Conservation (phyloP, 2,888 invertebrate genomes). For the Elgonia sp. region DNA sequence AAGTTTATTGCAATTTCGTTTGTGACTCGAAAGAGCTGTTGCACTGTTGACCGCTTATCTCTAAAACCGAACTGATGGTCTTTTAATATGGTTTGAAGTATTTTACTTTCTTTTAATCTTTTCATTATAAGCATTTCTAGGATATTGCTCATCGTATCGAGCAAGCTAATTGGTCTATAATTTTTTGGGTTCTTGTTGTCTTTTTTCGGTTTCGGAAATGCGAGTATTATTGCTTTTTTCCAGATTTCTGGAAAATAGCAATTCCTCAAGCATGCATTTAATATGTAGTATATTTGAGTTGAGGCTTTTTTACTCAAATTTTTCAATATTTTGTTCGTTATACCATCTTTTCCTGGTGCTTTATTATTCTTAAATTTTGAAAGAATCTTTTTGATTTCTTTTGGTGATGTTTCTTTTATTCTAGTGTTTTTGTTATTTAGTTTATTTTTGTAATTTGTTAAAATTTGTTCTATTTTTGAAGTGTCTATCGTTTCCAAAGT, state of each 20-base stretch:
- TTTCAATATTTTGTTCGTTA: conserved; percentile 54
- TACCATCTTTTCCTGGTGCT: conserved; percentile 24
- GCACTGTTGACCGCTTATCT: too few species aligned
- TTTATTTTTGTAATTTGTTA: too few species aligned
- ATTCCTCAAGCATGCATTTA: conserved; percentile 34
- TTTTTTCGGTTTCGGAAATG: conserved; percentile 58
- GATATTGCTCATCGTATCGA: conserved; percentile 69
- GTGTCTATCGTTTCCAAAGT: too few species aligned
- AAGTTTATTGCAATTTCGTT: too few species aligned
- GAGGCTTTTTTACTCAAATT: conserved; percentile 51
- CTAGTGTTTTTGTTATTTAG: too few species aligned
- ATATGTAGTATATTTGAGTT: conserved; percentile 15
- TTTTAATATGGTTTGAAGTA: conserved; percentile 70
- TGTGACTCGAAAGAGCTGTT: too few species aligned
- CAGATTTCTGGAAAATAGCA: conserved; percentile 17
- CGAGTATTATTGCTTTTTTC: not conserved
- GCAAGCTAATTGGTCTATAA: conserved; percentile 65
- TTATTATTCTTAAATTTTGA: conserved; percentile 26
- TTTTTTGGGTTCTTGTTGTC: conserved; percentile 7
- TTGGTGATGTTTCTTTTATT: not conserved
- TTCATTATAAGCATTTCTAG: too few species aligned
- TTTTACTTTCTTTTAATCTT: not conserved
- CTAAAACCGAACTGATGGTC: conserved; percentile 5
- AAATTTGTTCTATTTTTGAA: too few species aligned
- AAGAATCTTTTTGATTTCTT: conserved; percentile 35